phyloP scores from a whole-genome alignment of 2,113 vertebrate genomes.

The Channa maculata region DNA sequence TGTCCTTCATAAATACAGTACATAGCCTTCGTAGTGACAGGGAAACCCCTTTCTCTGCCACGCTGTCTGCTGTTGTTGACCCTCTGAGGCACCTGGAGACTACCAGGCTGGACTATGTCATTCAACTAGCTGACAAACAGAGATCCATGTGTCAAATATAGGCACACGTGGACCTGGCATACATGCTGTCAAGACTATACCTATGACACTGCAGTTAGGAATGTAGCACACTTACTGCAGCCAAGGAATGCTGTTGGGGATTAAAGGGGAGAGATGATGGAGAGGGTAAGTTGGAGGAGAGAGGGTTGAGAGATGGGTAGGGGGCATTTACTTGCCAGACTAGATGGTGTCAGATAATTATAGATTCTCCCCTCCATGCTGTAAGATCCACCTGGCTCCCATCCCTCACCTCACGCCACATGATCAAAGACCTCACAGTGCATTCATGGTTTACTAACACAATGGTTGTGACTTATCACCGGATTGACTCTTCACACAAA shows the following conservation, averaged over 20 bases:
- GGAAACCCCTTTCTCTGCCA: conserved; percentile 43
- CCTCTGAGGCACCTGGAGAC: conserved; percentile 48
- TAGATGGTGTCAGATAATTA: conserved; percentile 62
- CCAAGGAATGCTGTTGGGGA: conserved; percentile 41
- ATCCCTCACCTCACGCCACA: conserved; percentile 26
- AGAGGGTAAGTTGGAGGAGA: conserved; percentile 5
- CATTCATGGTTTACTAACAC: conserved; percentile 51
- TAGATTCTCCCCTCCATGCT: conserved; percentile 46
- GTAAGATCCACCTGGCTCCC: conserved; percentile 21
- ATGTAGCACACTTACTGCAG: conserved; percentile 49
- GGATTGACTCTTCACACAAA: neutral
- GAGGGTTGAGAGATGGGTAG: neutral
- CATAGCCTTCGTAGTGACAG: neutral
- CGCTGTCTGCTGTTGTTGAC: conserved; percentile 8
- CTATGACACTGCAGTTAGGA: conserved; percentile 66
- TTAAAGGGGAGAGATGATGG: conserved; percentile 15
- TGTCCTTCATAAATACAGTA: conserved; percentile 17
- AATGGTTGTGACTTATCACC: neutral
- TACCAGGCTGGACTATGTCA: conserved; percentile 55
- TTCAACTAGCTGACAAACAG: conserved; percentile 56
- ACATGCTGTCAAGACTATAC: conserved; percentile 48
- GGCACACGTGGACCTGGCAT: conserved; percentile 54
- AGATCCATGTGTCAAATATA: conserved; percentile 68
- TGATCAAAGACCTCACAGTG: conserved; percentile 46
- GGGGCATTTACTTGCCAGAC: conserved; percentile 21